Conservation (phyloP, 2,797 vertebrate species). For the Forpus xanthops region DNA sequence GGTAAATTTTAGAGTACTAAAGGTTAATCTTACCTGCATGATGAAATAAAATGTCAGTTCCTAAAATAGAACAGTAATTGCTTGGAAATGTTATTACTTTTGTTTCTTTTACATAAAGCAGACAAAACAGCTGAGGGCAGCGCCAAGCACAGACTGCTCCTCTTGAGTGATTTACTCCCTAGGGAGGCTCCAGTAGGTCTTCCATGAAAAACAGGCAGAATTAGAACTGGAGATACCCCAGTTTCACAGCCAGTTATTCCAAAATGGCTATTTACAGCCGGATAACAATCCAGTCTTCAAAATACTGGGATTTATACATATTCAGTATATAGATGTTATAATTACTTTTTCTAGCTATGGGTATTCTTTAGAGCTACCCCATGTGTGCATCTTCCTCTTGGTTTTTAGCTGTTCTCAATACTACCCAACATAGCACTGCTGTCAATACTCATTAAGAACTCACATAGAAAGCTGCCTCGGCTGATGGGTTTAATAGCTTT, state of each 20-base stretch:
- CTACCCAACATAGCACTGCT: background rate
- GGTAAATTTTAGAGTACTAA: background rate
- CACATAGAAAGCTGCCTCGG: conserved; percentile 16
- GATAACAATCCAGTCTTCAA: background rate
- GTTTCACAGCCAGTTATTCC: background rate
- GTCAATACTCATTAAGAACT: conserved; percentile 30
- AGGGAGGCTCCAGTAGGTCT: background rate
- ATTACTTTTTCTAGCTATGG: background rate
- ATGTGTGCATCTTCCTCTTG: background rate
- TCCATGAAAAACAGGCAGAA: background rate
- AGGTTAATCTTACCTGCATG: background rate
- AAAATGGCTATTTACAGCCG: background rate
- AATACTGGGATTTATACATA: background rate
- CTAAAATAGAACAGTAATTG: background rate
- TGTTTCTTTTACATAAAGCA: background rate
- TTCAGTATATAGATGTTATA: background rate
- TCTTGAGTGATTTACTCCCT: background rate
- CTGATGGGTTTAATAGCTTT: conserved; percentile 39
- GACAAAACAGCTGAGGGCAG: background rate
- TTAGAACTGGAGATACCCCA: background rate
- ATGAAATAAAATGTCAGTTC: background rate
- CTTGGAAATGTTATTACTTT: background rate
- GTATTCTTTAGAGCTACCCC: background rate
- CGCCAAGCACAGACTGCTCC: background rate
- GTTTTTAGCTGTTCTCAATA: background rate